Evolutionary conservation across 2,113 vertebrate genomes (phyloP).

Genomic region (Bettongia penicillata): DNA sequence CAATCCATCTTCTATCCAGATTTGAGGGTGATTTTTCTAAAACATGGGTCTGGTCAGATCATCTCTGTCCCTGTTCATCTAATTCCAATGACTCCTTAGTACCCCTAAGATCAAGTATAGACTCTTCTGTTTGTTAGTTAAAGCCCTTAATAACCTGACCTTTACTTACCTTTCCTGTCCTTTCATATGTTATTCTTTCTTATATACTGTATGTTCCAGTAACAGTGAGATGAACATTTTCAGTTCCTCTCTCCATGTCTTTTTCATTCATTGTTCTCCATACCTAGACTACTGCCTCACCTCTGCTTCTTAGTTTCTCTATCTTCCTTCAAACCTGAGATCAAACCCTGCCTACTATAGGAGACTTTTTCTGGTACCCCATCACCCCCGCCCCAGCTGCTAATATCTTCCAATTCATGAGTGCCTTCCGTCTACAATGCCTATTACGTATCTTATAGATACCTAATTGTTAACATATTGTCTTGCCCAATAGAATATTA

Average conservation of each 20-base stretch:
- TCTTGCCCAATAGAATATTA: too few species aligned
- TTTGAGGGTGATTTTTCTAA: too few species aligned
- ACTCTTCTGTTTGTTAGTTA: background rate
- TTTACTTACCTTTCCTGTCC: background rate
- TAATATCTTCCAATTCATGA: too few species aligned
- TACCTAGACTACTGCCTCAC: background rate
- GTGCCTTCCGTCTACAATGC: too few species aligned
- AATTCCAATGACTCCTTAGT: background rate
- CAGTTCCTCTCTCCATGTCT: background rate
- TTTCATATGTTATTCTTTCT: background rate
- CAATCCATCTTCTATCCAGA: too few species aligned
- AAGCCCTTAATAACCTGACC: background rate
- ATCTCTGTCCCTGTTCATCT: background rate
- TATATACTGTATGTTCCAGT: background rate
- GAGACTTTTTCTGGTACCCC: too few species aligned
- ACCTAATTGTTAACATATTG: too few species aligned
- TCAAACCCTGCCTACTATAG: background rate
- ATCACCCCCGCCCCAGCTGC: too few species aligned
- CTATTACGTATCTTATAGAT: too few species aligned
- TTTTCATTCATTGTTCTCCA: background rate
- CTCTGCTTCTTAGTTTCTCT: background rate
- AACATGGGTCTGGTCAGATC: too few species aligned
- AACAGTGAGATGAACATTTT: background rate
- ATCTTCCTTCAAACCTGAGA: background rate
- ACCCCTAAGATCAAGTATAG: background rate